Conservation (phyloP, 2,888 invertebrate genomes). For the Synergus umbraculus region DNA sequence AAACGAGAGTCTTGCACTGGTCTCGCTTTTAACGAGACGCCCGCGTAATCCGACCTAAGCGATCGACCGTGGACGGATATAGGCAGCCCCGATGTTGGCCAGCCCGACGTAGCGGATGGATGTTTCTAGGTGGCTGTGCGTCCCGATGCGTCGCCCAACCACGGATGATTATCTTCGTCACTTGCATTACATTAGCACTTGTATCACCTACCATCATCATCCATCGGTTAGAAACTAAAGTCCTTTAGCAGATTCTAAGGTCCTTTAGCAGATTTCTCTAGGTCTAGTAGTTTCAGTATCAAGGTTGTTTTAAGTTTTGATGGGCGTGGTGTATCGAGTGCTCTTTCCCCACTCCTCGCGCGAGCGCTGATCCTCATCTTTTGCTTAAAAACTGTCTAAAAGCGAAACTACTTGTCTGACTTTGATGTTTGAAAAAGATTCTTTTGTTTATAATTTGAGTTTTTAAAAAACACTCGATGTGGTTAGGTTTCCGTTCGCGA, state of each 20-base stretch:
- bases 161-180: slow-evolving; percentile 9
- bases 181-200: not conserved
- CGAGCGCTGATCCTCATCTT: not conserved
- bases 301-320: not conserved
- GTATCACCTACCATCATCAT: not conserved
- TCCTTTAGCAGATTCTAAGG: not conserved
- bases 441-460: not conserved
- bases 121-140: slow-evolving; percentile 26
- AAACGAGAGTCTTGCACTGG: slow-evolving; percentile 20
- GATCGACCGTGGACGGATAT: slow-evolving; percentile 54
- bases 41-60: slow-evolving; percentile 50
- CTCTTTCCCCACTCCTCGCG: not conserved
- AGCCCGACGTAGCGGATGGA: slow-evolving; percentile 2
- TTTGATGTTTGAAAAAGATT: not conserved
- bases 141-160: slow-evolving; percentile 25
- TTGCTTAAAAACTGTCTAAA: not conserved
- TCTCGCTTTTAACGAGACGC: slow-evolving; percentile 33
- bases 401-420: not conserved
- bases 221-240: not conserved
- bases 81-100: slow-evolving; percentile 48
- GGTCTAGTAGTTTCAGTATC: not conserved
- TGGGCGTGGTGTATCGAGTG: not conserved
- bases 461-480: not conserved
- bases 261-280: not conserved
- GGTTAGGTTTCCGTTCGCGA: not conserved